Evolutionary conservation across 2,113 vertebrate genomes (phyloP), one percentile per base, ranked within the genome.

Genomic region (Nestor notabilis): DNA sequence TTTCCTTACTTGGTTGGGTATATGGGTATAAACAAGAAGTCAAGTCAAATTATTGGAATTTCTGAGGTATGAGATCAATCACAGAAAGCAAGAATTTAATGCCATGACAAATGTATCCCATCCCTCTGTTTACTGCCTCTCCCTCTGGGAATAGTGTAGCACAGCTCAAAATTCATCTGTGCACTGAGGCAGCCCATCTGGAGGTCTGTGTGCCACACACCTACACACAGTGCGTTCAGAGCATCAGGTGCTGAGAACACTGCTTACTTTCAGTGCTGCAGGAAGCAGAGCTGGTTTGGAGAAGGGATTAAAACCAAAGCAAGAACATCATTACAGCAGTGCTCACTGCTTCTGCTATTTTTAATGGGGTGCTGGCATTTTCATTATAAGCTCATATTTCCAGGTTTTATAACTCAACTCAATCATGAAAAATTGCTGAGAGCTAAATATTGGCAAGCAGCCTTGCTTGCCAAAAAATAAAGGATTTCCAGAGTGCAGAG

Each of bases 331-430:
- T 50, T 76, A 70, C 37, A 71, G 20, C 44, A 79, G 64, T 76
- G 17, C 61, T 46, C 56, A 49, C 63, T 78, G 60, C 29, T 89
- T 64, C 55, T 50, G 58, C 13, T 74, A 6, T 85, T 89, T 64
- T 93, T 95, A 81, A 83, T 89, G n/a, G 79, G 64, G 5, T 29
- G 68, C 41, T 87, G 56, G 76, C 58, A 24, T 93, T 95, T 88
- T 74, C 66, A 33, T 77, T 87, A 63, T 82, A 94, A 96, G 53
- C 60, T 88, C 37, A 2, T 85, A 89, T 58, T 94, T 86, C n/a
- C 84, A 66, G 41, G 37, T 86, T 97, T 95, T 94, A 91, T 96
- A 89, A 84, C 94, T 90, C 66, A 89, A 83, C 94, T 90, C 64
- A 56, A 69, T 77, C 7, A 29, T 21, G 83, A 58, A 91, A 93